Conservation (phyloP, 2,797 vertebrate species). For the Rhadinocentrus ornatus region DNA sequence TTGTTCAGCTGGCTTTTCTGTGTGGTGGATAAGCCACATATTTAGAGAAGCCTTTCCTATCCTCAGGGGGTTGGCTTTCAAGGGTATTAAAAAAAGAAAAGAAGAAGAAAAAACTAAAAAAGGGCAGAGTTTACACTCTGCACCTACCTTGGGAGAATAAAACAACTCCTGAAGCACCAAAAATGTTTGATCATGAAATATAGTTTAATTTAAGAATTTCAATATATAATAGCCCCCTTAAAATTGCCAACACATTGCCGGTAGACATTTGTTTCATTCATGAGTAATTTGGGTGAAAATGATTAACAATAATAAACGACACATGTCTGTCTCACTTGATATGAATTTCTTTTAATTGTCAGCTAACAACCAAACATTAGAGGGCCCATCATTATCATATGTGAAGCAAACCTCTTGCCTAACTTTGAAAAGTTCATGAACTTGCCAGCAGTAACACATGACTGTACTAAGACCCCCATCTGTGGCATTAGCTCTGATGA, state of each 20-base stretch:
- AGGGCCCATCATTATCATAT: background rate
- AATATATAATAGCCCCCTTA: background rate
- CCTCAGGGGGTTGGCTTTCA: constrained; percentile 65
- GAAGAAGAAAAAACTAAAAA: background rate
- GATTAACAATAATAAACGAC: background rate
- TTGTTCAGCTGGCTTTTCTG: constrained; percentile 45
- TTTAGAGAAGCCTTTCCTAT: constrained; percentile 67
- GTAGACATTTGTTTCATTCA: background rate
- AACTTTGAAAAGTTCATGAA: constrained; percentile 23
- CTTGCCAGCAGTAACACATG: constrained; percentile 31
- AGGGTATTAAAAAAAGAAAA: constrained; percentile 63
- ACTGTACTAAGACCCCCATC: constrained; percentile 40
- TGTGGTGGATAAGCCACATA: constrained; percentile 73
- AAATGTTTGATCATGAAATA: constrained; percentile 44
- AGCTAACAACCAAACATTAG: background rate
- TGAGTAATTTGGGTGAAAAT: background rate
- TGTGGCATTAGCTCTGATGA: constrained; percentile 50
- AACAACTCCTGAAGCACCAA: constrained; percentile 46
- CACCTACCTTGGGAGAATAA: constrained; percentile 65
- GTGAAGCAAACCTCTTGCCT: background rate
- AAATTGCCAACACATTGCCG: background rate
- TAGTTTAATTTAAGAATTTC: constrained; percentile 12
- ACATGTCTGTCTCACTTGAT: background rate
- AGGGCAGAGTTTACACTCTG: constrained; percentile 62
- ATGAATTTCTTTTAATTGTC: background rate